Percentiles rank a stretch among this genome's conserved stretches.
Conservation (phyloP, 2,888 invertebrate genomes). For the Merodon equestris region DNA sequence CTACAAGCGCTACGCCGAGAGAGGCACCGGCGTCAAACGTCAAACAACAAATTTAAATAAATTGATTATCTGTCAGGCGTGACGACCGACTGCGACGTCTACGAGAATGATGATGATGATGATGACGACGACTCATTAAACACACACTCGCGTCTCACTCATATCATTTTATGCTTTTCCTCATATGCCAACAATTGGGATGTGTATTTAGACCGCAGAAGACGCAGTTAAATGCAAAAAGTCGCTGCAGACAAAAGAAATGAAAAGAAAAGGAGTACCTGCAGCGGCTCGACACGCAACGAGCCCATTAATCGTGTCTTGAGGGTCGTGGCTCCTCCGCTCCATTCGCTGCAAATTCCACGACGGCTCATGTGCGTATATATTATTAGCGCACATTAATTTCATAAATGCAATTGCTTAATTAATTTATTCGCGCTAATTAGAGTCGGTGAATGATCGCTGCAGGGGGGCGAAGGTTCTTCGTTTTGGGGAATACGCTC, state of each 20-base stretch:
- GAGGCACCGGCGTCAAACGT: conserved; percentile 29
- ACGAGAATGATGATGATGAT: too few species aligned
- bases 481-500: too few species aligned
- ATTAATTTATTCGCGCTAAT: conserved; percentile 68
- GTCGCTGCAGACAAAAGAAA: conserved; percentile 30
- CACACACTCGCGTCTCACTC: conserved; percentile 32
- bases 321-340: conserved; percentile 7
- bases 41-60: conserved; percentile 62
- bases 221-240: conserved; percentile 10
- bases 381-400: conserved; percentile 67
- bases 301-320: conserved; percentile 34
- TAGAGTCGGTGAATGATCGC: conserved; percentile 60
- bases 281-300: conserved; percentile 61
- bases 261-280: conserved; percentile 5
- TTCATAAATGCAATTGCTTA: conserved; percentile 64
- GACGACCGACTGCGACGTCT: conserved; percentile 26
- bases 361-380: conserved; percentile 63
- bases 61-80: conserved; percentile 66
- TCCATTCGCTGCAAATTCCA: conserved; percentile 48
- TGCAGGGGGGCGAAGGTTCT: too few species aligned
- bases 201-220: too few species aligned
- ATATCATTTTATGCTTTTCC: too few species aligned
- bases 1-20: conserved; percentile 1
- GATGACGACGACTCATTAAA: conserved; percentile 47
- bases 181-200: too few species aligned